These are phyloP conservation scores for Chelon labrosus DNA, from an alignment of 2,797 vertebrate genomes.

Conservation along the genomic window DNA sequence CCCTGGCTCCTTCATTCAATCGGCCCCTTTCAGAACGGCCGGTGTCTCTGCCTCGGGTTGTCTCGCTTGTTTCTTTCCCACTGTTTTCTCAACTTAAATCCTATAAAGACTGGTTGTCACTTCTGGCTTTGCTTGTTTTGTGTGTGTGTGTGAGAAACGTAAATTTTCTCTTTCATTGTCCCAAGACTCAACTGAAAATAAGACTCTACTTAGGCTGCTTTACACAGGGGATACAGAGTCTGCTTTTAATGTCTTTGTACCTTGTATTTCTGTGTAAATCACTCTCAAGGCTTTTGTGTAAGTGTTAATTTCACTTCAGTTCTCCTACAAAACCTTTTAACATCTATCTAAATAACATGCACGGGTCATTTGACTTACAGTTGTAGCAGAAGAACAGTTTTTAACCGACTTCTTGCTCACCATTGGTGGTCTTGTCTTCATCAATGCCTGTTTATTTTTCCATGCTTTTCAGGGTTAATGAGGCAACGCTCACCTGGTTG, in stretches of 20 bases:
- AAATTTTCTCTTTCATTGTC: conserved; percentile 19
- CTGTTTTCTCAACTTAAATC: conserved; percentile 53
- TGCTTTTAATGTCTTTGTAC: conserved; percentile 20
- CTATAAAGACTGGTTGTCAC: conserved; percentile 46
- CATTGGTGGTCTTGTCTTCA: conserved; percentile 20
- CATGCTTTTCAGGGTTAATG: conserved; percentile 23
- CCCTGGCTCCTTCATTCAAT: conserved; percentile 50
- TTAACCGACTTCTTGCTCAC: not conserved
- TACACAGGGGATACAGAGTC: conserved; percentile 5
- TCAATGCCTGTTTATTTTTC: conserved; percentile 1
- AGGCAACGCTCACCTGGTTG: conserved; percentile 10
- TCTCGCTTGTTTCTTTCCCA: conserved; percentile 46
- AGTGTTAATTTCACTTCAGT: not conserved
- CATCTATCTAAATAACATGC: no score
- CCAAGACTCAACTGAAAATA: conserved; percentile 19
- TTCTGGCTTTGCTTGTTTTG: conserved; percentile 47
- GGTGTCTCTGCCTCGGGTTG: conserved; percentile 21
- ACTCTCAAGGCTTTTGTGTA: not conserved
- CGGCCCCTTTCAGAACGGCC: conserved; percentile 40
- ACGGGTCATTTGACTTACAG: not conserved
- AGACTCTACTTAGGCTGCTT: conserved; percentile 17
- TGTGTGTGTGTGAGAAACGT: conserved; percentile 4
- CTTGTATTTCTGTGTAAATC: not conserved
- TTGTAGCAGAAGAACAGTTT: not conserved
- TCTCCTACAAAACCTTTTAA: not conserved